phyloP scores from a whole-genome alignment of 2,797 vertebrate genomes.

The Loriculus beryllinus region DNA sequence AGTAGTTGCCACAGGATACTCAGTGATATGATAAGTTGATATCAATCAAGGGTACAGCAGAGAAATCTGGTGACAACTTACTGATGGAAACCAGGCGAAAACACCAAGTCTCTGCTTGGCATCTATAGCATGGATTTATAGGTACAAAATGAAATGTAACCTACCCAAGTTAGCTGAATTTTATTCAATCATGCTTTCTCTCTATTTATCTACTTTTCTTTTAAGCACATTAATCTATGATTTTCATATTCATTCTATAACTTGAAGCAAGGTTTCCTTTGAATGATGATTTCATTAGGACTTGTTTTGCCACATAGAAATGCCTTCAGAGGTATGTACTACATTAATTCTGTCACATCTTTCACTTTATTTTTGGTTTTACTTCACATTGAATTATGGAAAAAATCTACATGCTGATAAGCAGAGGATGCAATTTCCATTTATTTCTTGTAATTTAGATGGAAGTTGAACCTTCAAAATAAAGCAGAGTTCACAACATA shows the following conservation, averaged over 20 bases:
- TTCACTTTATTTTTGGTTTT: conserved; percentile 11
- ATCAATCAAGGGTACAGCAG: neutral
- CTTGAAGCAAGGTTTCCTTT: conserved; percentile 23
- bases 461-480: neutral
- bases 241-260: conserved; percentile 49
- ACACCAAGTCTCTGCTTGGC: neutral
- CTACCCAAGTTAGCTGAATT: neutral
- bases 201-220: conserved; percentile 4
- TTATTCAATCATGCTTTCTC: conserved; percentile 6
- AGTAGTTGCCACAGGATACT: neutral
- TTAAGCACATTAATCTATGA: conserved; percentile 16
- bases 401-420: neutral
- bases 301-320: conserved; percentile 23
- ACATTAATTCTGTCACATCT: conserved; percentile 44
- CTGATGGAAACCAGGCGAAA: neutral
- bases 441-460: neutral
- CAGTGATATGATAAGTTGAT: neutral
- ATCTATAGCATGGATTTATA: neutral
- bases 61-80: neutral
- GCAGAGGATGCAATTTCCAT: neutral
- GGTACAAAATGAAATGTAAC: neutral
- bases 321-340: conserved; percentile 8
- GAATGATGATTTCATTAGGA: conserved; percentile 63
- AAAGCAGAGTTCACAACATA: neutral
- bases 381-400: neutral